Percentiles rank a stretch among this genome's conserved stretches.
Conservation (phyloP, 1,140 invertebrate species). For the Parasteatoda tepidariorum region DNA sequence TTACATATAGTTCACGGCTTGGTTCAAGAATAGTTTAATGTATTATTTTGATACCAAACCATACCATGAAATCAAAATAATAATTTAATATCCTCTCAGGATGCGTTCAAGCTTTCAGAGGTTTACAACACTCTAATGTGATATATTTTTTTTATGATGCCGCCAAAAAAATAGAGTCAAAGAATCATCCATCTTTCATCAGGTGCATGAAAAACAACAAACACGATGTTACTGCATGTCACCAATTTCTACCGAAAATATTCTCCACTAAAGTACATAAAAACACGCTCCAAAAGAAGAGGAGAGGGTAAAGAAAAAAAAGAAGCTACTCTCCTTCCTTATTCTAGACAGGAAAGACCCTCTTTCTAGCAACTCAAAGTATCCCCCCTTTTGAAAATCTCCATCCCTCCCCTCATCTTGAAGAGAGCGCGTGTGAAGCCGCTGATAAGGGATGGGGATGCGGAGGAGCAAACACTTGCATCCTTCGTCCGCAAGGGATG, state of each 20-base stretch:
- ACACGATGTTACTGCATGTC: slow-evolving; percentile 7
- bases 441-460: slow-evolving; percentile 50
- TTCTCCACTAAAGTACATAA: background rate
- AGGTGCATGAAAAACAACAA: slow-evolving; percentile 46
- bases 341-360: slow-evolving; percentile 34
- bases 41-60: no score
- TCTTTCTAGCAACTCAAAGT: background rate
- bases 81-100: no score
- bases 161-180: slow-evolving; percentile 20
- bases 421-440: slow-evolving; percentile 47
- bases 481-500: slow-evolving; percentile 46
- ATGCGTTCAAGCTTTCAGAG: no score
- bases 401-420: background rate
- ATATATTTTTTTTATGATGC: no score
- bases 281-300: background rate
- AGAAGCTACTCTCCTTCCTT: slow-evolving; percentile 2
- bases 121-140: no score
- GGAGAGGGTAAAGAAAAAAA: background rate
- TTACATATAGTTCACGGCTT: no score
- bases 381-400: slow-evolving; percentile 11
- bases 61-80: no score
- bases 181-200: slow-evolving; percentile 52
- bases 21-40: no score
- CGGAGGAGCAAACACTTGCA: slow-evolving; percentile 47
- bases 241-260: slow-evolving; percentile 2